Base-by-base conservation (phyloP, 2,888 invertebrate genomes). In the Ecliptopera silaceata region DNA sequence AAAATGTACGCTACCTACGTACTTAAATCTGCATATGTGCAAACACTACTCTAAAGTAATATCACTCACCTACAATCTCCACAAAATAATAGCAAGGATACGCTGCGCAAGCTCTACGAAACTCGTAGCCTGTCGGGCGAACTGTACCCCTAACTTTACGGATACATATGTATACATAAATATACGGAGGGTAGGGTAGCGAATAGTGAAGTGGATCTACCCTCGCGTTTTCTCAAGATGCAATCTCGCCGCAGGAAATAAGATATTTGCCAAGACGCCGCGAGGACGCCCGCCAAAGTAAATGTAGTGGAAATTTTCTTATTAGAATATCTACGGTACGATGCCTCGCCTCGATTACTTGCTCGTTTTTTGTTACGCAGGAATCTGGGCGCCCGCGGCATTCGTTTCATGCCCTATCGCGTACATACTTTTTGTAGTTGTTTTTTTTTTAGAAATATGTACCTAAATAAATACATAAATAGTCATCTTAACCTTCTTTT, bases 301-400 rank as follows among this genome's bases (percentile, higher is more conserved):
- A 91, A 91, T 88, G 89, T 93, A 93, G 86, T 92, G 91, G 91
- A 91, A 91, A 91, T 91, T 91, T 91, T 91, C 91, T 89, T 91
- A 91, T 92, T 91, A 91, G 89, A 90, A 90, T 91, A 88, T 89
- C 89, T 83, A 88, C 89, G 91, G 80, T 88, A 87, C 88, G 90
- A 85, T 88, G 89, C 89, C 83, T 88, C 82, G 80, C 76, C 75
- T 76, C 79, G 77, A 83, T 85, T 85, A 82, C 83, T 80, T 70
- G 77, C 68, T 78, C 77, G 77, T 82, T 88, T 87, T 67, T 87
- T 80, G 70, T 76, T 83, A 86, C 88, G 84, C 84, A 83, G 88
- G 87, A 88, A 88, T 88, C 79, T 80, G 73, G 18, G 42, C 54
- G 44, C 55, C 70, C 65, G 65, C 66, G 77, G 74, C 77, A 66